These are phyloP conservation scores for Acanthopleura granulata DNA, from an alignment of 2,888 invertebrate genomes.

Conservation along the genomic window DNA sequence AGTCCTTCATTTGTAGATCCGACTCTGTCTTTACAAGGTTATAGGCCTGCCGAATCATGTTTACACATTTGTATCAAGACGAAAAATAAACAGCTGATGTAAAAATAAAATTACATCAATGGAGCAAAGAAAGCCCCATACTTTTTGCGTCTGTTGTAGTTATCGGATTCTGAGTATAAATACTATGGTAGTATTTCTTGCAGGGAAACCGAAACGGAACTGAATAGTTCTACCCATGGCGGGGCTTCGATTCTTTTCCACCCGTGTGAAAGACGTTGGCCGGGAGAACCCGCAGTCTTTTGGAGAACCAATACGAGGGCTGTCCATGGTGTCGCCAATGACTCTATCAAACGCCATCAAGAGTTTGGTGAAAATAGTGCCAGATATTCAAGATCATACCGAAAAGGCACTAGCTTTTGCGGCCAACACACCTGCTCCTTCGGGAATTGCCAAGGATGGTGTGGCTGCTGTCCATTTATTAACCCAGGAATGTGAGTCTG, in stretches of 20 bases:
- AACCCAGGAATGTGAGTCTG: background rate
- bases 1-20: too few species aligned
- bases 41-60: too few species aligned
- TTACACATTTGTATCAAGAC: too few species aligned
- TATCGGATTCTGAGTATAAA: too few species aligned
- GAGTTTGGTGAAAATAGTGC: background rate
- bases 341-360: background rate
- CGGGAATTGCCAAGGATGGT: background rate
- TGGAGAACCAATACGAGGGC: background rate
- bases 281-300: background rate
- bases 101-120: too few species aligned
- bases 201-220: too few species aligned
- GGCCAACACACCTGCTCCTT: background rate
- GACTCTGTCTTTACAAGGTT: too few species aligned
- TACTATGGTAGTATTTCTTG: too few species aligned
- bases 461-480: background rate
- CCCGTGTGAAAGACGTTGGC: background rate
- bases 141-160: too few species aligned
- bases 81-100: too few species aligned
- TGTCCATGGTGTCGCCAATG: constrained; percentile 1
- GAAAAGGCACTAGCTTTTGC: background rate
- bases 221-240: background rate
- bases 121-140: too few species aligned
- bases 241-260: background rate
- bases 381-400: background rate